Base-by-base conservation (phyloP, 2,797 vertebrate species). In the Chrysocyon brachyurus region DNA sequence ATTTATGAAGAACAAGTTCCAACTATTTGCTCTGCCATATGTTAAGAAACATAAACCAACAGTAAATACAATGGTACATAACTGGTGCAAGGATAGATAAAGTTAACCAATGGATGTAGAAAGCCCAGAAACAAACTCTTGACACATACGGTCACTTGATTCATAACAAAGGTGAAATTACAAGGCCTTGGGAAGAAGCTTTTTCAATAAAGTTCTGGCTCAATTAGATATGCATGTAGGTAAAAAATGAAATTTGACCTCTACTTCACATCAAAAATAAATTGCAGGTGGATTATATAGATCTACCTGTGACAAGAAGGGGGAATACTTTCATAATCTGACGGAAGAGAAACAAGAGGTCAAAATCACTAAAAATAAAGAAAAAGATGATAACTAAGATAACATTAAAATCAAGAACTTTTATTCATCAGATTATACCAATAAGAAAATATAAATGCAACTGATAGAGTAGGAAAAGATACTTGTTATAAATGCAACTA, bases 1-100 rank as follows among this genome's bases (percentile, higher is more conserved):
- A 68, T 17, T 57, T 12, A 56, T 24, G 56, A 84, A 82, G 31
- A 79, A 96, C 12, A 84, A 73, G 16, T 63, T 40, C 8, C 49
- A 93, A 78, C 22, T 63, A 87, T 61, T 28, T 90, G 26, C 4
- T 81, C 72, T 84, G 85, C 2, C 33, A 92, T 36, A 97, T 63
- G 7, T 66, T 84, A 82, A 85, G 66, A 57, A 46, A 79, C 36
- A 87, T 64, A 87, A 84, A 72, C n/a, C 26, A 87, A 88, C 1
- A 93, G 21, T 56, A 84, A 87, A 81, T 63, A 90, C 88, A 82
- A 85, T 31, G 46, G 52, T 4, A n/a, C 52, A 61, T 56, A 85
- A 82, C 15, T 52, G 19, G 16, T 26, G 3, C 36, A 88, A 54
- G 46, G 15, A 22, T 15, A 92, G 31, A 59, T 1, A 82, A 68